phyloP scores from a whole-genome alignment of 2,113 vertebrate genomes.

The Plectropomus leopardus region DNA sequence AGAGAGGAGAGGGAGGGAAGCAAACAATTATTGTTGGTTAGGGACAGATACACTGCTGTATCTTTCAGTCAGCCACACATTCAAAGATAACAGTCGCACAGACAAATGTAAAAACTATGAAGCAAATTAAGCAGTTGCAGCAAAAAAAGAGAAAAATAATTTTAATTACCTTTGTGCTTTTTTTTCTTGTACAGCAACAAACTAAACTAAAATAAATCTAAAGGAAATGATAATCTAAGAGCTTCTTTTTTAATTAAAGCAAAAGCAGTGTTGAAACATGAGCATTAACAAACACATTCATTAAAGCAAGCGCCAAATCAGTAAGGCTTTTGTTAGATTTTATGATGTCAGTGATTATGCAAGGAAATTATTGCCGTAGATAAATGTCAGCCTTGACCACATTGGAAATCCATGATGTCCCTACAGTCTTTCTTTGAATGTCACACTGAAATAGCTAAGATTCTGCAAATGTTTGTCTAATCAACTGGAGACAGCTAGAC shows the following conservation, averaged over 20 bases:
- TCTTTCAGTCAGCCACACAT: conserved; percentile 8
- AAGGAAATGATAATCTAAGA: neutral
- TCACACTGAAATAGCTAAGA: conserved; percentile 59
- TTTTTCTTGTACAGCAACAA: neutral
- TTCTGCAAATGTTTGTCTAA: conserved; percentile 67
- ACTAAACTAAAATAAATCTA: neutral
- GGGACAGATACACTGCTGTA: conserved; percentile 33
- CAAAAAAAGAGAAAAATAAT: neutral
- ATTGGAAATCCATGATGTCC: conserved; percentile 21
- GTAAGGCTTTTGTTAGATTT: conserved; percentile 8
- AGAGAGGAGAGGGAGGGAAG: conserved; percentile 57
- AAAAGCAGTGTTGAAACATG: conserved; percentile 9
- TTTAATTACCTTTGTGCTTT: too few species aligned
- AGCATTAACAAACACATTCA: neutral
- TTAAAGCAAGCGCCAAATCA: neutral
- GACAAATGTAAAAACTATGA: neutral
- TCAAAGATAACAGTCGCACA: conserved; percentile 8
- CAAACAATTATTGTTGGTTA: conserved; percentile 45
- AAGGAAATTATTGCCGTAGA: conserved; percentile 6
- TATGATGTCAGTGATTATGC: conserved; percentile 17
- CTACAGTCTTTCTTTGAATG: conserved; percentile 18
- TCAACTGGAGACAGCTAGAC: conserved; percentile 62
- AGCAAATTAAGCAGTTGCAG: neutral
- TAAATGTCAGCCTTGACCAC: conserved; percentile 10
- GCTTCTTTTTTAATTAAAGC: neutral